Base-by-base conservation (phyloP, 37 sponge, comb jelly and placozoan species). In the Crambe crambe region DNA sequence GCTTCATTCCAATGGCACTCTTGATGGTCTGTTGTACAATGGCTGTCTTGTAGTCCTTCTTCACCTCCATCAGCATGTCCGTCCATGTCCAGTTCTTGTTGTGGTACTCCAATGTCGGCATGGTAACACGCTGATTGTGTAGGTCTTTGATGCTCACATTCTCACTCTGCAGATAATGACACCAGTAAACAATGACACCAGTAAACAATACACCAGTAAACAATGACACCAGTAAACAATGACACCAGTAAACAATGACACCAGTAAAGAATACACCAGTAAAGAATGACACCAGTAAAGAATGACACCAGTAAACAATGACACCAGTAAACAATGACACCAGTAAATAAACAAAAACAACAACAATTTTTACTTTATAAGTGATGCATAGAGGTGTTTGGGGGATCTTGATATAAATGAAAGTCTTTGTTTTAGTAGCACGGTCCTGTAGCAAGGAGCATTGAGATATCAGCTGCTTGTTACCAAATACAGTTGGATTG, bases 341-440 rank as follows among this genome's bases (percentile, higher is more conserved):
- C 9, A 15, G 15, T 9, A 51, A 18, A 51, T 51, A 15, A 51
- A 51, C 15, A 51, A 18, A 15, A 51, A 15, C 15, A 51, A 18
- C 15, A 51, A 9, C 54, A 18, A 9, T 51, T 3, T 12, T 23
- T 44, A 86, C 96, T 81, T 89, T 95, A 72, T 95, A 97, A 37
- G 89, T 95, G 56, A 97, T 81, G 56, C 81, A 86, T 0, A 97
- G 72, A 38, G 97, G 80, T 27, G 82, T 80, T 57, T 85, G 84
- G 0, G 97, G 92, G 17, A 97, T 89, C 76, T 97, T 97, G 51
- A 97, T 85, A 62, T 97, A 97, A 32, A 97, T 89, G 60, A 97
- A 97, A 42, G 93, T 90, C 58, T 94, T 94, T 61, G 84, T 89
- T 27, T 89, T 63, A 39, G 81, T 77, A 25, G 97, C 97, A 59